Evolutionary conservation across 2,888 invertebrate genomes (phyloP), one percentile per base, ranked within the genome.

Genomic region (Synanthedon formicaeformis): DNA sequence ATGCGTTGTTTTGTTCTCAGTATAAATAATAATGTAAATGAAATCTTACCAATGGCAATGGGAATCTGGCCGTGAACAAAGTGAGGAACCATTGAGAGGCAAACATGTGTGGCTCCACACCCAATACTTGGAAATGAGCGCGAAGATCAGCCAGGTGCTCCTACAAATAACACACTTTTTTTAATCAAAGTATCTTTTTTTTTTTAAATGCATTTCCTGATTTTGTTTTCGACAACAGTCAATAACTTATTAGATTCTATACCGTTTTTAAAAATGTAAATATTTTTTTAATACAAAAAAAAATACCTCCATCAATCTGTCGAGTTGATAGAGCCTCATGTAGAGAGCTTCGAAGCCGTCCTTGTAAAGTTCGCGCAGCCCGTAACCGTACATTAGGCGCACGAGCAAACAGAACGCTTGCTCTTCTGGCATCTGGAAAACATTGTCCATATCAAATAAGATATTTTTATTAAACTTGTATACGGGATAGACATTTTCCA

Each of bases 61-160:
- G 99, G 83, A 99, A 99, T 70, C 99, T 93, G 40, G 99, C 99
- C 1, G 99, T 99, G 88, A 97, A 99, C n/a, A 99, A 90, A 0
- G 99, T 99, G 53, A 99, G 92, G 89, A 99, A 99, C 99, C 99
- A 99, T 84, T 99, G 99, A 4, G 97, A 97, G 18, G 99, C 99
- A 78, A 96, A 99, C 98, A 98, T 99, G 86, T 99, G 99, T 34
- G 96, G 94, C 81, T 99, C 99, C 51, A 99, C 93, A 51, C 93
- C 93, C 56, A 89, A 93, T 91, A 83, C 93, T 63, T 89, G 90
- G 81, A 96, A 96, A 73, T 96, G 96, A 55, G 92, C 92, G 70
- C 93, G 92, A 54, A 96, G 78, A 57, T 95, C 93, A 1, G 92
- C 92, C 59, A 96, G 77, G 81, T 96, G 95, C 81, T 97, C 95